phyloP scores from a whole-genome alignment of 2,888 invertebrate genomes.

The Pyrrhia umbra region DNA sequence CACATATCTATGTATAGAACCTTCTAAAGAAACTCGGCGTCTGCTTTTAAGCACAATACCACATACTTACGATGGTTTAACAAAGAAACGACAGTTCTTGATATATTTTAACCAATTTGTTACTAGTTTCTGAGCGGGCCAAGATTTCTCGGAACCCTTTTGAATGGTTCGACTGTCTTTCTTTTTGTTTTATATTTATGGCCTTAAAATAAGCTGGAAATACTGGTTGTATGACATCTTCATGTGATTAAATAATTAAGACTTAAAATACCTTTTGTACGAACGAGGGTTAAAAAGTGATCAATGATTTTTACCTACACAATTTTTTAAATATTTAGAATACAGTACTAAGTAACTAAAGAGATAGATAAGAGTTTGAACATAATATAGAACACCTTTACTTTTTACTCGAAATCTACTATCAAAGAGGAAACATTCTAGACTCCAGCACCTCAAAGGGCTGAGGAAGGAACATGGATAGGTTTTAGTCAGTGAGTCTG shows the following conservation, averaged over 20 bases:
- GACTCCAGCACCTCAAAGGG: too few relatives aligned
- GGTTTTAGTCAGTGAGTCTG: too few relatives aligned
- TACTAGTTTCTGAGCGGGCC: constrained; percentile 35
- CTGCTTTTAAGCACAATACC: not conserved
- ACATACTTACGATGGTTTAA: not conserved
- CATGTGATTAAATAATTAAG: constrained; percentile 21
- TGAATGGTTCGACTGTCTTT: constrained; percentile 29
- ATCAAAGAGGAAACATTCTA: too few relatives aligned
- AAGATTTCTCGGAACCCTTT: constrained; percentile 35
- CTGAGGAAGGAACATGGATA: too few relatives aligned
- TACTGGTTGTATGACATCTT: constrained; percentile 41
- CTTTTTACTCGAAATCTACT: too few relatives aligned
- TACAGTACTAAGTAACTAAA: too few relatives aligned
- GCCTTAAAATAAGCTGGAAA: constrained; percentile 27
- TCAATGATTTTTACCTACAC: too few relatives aligned
- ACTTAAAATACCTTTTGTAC: constrained; percentile 13
- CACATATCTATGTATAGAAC: not conserved
- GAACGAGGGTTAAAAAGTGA: too few relatives aligned
- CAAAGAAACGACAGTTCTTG: constrained; percentile 17
- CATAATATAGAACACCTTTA: too few relatives aligned
- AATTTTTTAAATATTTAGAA: too few relatives aligned
- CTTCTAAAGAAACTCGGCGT: not conserved
- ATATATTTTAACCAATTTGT: constrained; percentile 47
- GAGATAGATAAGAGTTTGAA: too few relatives aligned
- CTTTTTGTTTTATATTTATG: constrained; percentile 47